phyloP scores from a whole-genome alignment of 2,888 invertebrate genomes.

The Perithous albicinctus region DNA sequence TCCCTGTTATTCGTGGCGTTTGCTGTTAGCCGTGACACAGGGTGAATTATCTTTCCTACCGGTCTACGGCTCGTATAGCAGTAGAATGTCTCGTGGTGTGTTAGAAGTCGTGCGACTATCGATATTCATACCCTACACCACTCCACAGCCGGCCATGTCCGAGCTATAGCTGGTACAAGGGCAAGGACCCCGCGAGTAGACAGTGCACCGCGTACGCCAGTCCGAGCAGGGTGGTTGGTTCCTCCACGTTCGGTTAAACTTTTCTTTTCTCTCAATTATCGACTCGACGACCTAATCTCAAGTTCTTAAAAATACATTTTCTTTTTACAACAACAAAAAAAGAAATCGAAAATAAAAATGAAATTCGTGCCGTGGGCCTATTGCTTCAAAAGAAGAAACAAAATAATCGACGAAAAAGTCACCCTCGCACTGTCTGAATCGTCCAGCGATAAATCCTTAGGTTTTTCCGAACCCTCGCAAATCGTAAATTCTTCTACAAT shows the following conservation, averaged over 20 bases:
- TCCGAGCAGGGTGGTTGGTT: conserved; percentile 69
- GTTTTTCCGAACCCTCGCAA: conserved; percentile 23
- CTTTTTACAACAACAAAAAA: too few species aligned
- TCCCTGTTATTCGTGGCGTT: conserved; percentile 28
- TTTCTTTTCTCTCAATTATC: conserved; percentile 25
- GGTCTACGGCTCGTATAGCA: conserved; percentile 37
- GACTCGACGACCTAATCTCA: neutral
- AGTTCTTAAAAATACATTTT: too few species aligned
- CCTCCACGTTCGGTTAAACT: conserved; percentile 60
- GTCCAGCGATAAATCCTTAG: conserved; percentile 1
- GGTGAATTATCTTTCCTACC: conserved; percentile 63
- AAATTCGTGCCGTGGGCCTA: conserved; percentile 78
- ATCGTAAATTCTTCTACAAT: conserved; percentile 18
- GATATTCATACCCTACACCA: conserved; percentile 76
- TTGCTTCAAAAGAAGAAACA: conserved; percentile 79
- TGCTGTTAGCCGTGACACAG: conserved; percentile 44
- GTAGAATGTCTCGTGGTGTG: conserved; percentile 38
- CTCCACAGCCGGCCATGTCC: conserved; percentile 57
- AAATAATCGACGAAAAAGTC: conserved; percentile 73
- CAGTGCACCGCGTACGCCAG: conserved; percentile 74
- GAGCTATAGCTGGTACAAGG: conserved; percentile 78
- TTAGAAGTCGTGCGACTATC: conserved; percentile 75
- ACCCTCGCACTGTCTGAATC: conserved; percentile 52
- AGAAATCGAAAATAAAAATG: conserved; percentile 69
- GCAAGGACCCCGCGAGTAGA: conserved; percentile 80